Percentiles rank a stretch among this genome's conserved stretches.
Evolutionary conservation across 1,140 invertebrate genomes (phyloP).

Genomic region (Scaptomyza montana): DNA sequence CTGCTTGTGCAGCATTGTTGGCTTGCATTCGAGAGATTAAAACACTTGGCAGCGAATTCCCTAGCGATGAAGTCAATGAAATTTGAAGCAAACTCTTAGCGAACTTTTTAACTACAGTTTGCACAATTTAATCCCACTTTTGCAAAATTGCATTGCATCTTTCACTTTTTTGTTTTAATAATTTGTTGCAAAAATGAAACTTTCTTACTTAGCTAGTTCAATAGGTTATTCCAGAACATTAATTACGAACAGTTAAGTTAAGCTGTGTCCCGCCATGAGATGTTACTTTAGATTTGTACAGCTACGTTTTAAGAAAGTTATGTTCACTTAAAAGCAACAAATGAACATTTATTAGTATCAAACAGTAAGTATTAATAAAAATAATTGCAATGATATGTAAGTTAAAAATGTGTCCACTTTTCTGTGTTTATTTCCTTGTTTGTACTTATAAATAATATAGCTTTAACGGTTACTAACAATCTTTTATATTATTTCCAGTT

Average conservation of each 20-base stretch:
- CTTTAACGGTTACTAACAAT: not conserved
- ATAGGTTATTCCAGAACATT: constrained; percentile 5
- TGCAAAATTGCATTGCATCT: constrained; percentile 46
- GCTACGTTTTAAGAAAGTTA: not conserved
- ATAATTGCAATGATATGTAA: too few species aligned
- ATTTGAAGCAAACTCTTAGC: constrained; percentile 26
- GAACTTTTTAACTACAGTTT: constrained; percentile 59
- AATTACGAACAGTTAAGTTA: not conserved
- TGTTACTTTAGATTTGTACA: not conserved
- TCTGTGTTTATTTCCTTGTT: too few species aligned
- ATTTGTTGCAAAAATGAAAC: constrained; percentile 27
- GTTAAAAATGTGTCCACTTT: too few species aligned
- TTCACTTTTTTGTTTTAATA: constrained; percentile 3
- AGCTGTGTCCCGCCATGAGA: not conserved
- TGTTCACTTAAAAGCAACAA: not conserved
- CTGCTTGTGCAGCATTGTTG: constrained; percentile 18
- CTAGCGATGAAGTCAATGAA: constrained; percentile 30
- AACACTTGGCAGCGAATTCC: constrained; percentile 44
- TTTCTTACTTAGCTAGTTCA: constrained; percentile 20
- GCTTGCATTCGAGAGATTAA: constrained; percentile 59
- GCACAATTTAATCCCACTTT: constrained; percentile 41
- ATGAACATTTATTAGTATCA: too few species aligned
- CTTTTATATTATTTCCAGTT: constrained; percentile 3
- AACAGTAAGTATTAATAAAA: too few species aligned
- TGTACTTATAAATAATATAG: not conserved